A percentile compares a stretch with the other conserved stretches of the same genome.
Evolutionary conservation across 2,888 invertebrate genomes (phyloP).

Genomic region (Cacoxenus indagator): DNA sequence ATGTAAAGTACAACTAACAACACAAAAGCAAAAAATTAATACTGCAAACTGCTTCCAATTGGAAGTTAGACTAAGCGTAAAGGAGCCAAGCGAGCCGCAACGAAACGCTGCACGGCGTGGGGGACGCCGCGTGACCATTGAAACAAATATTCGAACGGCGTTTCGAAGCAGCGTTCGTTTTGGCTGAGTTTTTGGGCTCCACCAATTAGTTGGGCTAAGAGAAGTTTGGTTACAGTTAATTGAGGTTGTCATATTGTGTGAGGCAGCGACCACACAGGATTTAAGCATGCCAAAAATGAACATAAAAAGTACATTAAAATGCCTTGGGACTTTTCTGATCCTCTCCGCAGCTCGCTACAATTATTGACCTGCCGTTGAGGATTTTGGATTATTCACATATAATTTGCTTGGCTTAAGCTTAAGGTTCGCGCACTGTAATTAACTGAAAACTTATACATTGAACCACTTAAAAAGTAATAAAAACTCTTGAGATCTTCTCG

Average conservation of each 20-base stretch:
- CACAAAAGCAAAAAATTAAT: neutral
- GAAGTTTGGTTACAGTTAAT: neutral
- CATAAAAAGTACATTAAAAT: neutral
- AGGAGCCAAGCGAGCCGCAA: constrained; percentile 62
- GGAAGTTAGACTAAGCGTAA: constrained; percentile 58
- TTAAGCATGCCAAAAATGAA: neutral
- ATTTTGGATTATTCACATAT: constrained; percentile 2
- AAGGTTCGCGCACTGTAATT: constrained; percentile 15
- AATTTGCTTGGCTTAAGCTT: constrained; percentile 9
- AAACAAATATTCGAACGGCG: constrained; percentile 42
- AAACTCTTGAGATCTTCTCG: too few species aligned
- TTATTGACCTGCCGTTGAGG: neutral
- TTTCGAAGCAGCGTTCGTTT: constrained; percentile 17
- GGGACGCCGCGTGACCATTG: constrained; percentile 38
- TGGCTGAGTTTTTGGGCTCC: neutral
- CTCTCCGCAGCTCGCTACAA: neutral
- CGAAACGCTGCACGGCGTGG: neutral
- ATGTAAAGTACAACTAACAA: constrained; percentile 53
- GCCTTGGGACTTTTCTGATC: neutral
- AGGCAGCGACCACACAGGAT: constrained; percentile 44
- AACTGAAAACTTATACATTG: neutral
- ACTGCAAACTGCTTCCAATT: constrained; percentile 50
- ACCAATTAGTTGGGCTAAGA: neutral
- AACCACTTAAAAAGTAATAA: too few species aligned
- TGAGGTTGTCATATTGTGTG: neutral